A percentile compares a stretch with the other conserved stretches of the same genome.
Evolutionary conservation across 2,113 vertebrate species (phyloP).

Genomic region (Himantopus leucocephalus): DNA sequence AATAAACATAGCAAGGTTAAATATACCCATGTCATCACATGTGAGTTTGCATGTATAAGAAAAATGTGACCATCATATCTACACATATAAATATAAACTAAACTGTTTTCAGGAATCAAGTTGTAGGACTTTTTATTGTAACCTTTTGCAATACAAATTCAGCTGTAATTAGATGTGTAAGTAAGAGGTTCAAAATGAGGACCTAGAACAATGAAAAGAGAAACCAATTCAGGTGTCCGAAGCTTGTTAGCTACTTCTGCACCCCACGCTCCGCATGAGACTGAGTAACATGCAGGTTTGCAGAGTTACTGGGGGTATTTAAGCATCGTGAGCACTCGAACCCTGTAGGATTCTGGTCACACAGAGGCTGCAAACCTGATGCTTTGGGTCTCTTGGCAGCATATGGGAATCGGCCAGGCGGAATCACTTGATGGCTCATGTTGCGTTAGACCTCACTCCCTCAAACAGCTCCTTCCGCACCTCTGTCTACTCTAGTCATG

Average conservation of each 20-base stretch:
- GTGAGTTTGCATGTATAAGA: not conserved
- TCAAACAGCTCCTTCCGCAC: not conserved
- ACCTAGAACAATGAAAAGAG: not conserved
- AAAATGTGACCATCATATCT: not conserved
- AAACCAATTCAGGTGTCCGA: not conserved
- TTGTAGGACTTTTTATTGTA: not conserved
- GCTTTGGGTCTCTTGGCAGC: not conserved
- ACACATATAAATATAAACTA: not conserved
- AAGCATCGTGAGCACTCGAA: not conserved
- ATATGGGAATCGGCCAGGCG: fast-evolving
- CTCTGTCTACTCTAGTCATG: not conserved
- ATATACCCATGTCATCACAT: not conserved
- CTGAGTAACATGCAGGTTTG: not conserved
- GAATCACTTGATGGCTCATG: not conserved
- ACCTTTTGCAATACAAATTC: not conserved
- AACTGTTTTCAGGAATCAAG: not conserved
- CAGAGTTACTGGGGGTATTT: not conserved
- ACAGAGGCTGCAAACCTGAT: not conserved
- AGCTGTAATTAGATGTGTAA: not conserved
- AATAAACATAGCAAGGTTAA: not conserved
- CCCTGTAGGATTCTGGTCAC: not conserved
- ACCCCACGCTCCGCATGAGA: no score
- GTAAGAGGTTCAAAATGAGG: not conserved
- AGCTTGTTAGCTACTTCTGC: not conserved
- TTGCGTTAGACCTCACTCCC: fast-evolving